Conservation (phyloP, 2,888 invertebrate species). For the Lasioglossum marginatum region DNA sequence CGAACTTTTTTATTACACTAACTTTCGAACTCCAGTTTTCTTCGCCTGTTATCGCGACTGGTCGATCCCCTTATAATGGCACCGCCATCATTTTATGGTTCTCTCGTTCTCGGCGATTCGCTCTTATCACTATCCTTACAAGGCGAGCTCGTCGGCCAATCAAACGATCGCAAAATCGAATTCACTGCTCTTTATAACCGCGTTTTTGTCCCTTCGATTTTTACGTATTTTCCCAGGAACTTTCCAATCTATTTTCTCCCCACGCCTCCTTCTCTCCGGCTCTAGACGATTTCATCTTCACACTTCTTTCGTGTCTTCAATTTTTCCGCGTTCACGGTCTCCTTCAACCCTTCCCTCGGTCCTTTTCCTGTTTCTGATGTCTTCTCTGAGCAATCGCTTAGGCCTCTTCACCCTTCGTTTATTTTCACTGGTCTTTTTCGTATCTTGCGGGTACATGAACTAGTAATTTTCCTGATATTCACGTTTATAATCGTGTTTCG, state of each 20-base stretch:
- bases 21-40: conserved; percentile 1
- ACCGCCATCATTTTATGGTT: not conserved
- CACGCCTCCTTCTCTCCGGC: too few species aligned
- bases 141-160: not conserved
- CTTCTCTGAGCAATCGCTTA: not conserved
- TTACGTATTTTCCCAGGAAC: not conserved
- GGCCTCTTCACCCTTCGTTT: not conserved
- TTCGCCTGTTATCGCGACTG: not conserved
- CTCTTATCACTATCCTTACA: not conserved
- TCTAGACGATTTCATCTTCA: conserved; percentile 2
- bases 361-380: not conserved
- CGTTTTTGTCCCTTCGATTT: not conserved
- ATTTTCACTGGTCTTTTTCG: not conserved
- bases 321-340: not conserved
- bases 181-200: not conserved
- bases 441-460: not conserved
- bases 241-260: not conserved
- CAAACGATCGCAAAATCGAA: not conserved
- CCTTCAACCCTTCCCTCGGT: not conserved
- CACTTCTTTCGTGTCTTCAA: not conserved
- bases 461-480: not conserved
- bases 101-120: not conserved
- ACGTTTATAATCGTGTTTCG: not conserved
- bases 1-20: not conserved
- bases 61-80: conserved; percentile 9